Evolutionary conservation across 2,797 vertebrate species (phyloP).

Genomic region (Xenentodon cancila): DNA sequence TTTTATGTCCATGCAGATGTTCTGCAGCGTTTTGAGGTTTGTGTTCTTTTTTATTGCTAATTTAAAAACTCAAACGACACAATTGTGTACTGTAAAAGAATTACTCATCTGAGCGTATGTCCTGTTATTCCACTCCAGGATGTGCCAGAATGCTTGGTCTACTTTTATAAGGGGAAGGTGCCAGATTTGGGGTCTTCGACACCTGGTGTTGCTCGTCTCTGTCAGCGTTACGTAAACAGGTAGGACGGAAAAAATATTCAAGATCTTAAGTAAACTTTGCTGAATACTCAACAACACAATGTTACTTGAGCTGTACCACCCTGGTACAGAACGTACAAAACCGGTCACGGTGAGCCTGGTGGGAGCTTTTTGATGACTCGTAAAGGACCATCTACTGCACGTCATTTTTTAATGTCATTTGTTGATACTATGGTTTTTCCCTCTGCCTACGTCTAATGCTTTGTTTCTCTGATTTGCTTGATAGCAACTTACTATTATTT

Average conservation of each 20-base stretch:
- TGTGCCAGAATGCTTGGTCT: constrained; percentile 70
- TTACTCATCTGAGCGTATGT: not conserved
- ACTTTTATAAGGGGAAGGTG: constrained; percentile 76
- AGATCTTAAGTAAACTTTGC: not conserved
- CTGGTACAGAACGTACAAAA: not conserved
- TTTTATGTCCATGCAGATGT: constrained; percentile 58
- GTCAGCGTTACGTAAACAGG: constrained; percentile 78
- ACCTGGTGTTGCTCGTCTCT: constrained; percentile 57
- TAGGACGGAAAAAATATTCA: not conserved
- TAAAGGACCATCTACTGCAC: too few relatives aligned
- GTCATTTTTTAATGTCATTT: too few relatives aligned
- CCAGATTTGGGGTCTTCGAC: constrained; percentile 66
- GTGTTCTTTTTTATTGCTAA: not conserved
- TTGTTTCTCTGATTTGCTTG: too few relatives aligned
- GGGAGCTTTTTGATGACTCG: too few relatives aligned
- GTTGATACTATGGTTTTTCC: too few relatives aligned
- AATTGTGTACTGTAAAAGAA: not conserved
- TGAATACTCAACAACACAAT: not conserved
- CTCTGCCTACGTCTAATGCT: too few relatives aligned
- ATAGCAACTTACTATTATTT: too few relatives aligned
- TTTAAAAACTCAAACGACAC: not conserved
- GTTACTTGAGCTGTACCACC: not conserved
- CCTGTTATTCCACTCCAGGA: constrained; percentile 34
- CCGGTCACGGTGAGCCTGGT: too few relatives aligned
- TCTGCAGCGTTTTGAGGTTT: constrained; percentile 69